Evolutionary conservation across 2,888 invertebrate genomes (phyloP).

Genomic region (Pachymerium ferrugineum): DNA sequence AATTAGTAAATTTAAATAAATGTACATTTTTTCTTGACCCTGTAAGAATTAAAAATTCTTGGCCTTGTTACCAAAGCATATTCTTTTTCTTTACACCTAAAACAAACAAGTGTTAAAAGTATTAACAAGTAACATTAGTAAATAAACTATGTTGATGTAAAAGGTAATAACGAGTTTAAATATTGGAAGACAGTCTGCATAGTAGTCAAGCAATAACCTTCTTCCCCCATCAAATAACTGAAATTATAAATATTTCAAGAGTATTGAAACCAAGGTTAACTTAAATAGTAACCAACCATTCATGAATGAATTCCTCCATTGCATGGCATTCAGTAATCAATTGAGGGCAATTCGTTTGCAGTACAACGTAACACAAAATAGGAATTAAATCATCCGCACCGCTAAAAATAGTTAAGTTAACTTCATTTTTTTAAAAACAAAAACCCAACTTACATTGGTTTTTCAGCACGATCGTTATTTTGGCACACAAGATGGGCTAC

Average conservation of each 20-base stretch:
- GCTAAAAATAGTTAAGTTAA: conserved; percentile 19
- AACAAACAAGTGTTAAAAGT: neutral
- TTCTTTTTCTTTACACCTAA: neutral
- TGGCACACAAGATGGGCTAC: neutral
- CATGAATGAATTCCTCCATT: conserved; percentile 35
- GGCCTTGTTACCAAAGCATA: too few relatives aligned
- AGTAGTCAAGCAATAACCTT: conserved; percentile 36
- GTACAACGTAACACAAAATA: conserved; percentile 33
- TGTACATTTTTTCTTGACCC: too few relatives aligned
- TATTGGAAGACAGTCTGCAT: conserved; percentile 36
- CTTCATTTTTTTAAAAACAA: neutral
- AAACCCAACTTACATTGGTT: neutral
- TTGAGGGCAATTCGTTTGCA: conserved; percentile 21
- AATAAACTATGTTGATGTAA: neutral
- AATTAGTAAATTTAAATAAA: too few relatives aligned
- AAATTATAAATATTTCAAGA: neutral
- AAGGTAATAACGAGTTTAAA: conserved; percentile 23
- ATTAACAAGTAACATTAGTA: neutral
- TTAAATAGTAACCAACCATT: conserved; percentile 30
- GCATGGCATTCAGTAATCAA: conserved; percentile 35
- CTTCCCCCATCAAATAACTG: conserved; percentile 36
- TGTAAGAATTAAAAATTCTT: too few relatives aligned
- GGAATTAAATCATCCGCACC: conserved; percentile 37
- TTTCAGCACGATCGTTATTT: neutral
- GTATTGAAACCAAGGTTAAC: neutral